Evolutionary conservation across 2,797 vertebrate genomes (phyloP).

Genomic region (Ibycter americanus): DNA sequence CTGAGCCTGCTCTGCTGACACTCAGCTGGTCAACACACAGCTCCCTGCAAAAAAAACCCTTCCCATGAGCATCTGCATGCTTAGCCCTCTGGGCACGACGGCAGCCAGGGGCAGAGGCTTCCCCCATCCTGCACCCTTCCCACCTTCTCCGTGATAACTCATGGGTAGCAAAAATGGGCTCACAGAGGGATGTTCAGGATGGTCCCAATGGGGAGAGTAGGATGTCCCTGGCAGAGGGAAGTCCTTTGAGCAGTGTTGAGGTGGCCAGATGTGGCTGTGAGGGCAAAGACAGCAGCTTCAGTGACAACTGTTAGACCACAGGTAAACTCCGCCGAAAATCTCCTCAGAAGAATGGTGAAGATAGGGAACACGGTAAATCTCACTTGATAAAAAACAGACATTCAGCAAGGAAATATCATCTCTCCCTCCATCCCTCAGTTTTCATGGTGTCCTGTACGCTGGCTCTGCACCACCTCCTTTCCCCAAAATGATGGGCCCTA

Average conservation of each 20-base stretch:
- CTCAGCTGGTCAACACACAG: neutral
- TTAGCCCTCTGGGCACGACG: rapidly evolving
- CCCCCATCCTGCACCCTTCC: neutral
- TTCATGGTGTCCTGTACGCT: neutral
- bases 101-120: neutral
- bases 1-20: neutral
- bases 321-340: neutral
- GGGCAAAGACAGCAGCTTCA: neutral
- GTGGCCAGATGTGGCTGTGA: neutral
- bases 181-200: neutral
- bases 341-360: neutral
- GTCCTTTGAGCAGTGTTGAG: neutral
- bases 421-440: neutral
- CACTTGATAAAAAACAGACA: neutral
- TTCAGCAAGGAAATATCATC: neutral
- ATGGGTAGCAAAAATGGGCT: neutral
- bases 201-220: neutral
- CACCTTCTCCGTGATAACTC: neutral
- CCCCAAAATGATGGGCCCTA: neutral
- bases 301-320: neutral
- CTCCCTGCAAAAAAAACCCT: neutral
- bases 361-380: neutral
- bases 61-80: rapidly evolving
- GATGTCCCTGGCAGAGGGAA: neutral
- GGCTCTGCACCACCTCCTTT: neutral